Base-by-base conservation (phyloP, 2,797 vertebrate species). In the Pantherophis vulpinus region DNA sequence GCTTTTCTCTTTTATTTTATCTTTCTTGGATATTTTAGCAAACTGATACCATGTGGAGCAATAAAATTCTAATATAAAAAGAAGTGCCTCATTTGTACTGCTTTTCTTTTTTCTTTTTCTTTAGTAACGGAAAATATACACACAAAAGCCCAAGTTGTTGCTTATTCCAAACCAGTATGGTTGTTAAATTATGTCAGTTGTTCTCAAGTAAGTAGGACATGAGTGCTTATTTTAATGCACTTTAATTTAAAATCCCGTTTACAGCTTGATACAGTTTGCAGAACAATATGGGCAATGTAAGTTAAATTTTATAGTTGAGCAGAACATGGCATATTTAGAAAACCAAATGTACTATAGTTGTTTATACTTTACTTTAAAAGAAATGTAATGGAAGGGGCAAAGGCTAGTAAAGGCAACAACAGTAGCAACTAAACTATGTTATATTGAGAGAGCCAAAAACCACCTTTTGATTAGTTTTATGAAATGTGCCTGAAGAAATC, bases 391-490 rank as follows among this genome's bases (percentile, higher is more conserved):
- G 54, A 90, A 5, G 16, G 89, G 58, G 89, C 66, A 92, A 91
- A 93, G 92, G 90, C 87, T 79, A 70, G 20, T 88, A 92, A 59
- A 94, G 74, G 47, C 91, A 94, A 47, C 94, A 93, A 16, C 7
- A 91, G 58, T n/a, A 92, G 91, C 92, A 94, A 86, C 93, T 94
- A 92, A 94, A 89, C 94, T 95, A 79, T 87, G 92, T 95, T 92
- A 79, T 63, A 74, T 55, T 59, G 86, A 88, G 51, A 94, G 90
- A 79, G 86, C 61, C 93, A 90, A 92, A 92, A 95, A 47, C 90
- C 55, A 94, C 86, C 61, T 93, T 87, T 92, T 88, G 93, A 86
- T 89, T 89, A 91, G 59, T 93, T 91, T 93, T 87, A 89, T 93
- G 92, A 91, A 93, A 70, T n/a, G 27, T 91, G 94, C 86, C 37